Conservation (phyloP, 92 coral and sea anemone genomes). For the Palythoa heliodiscus region DNA sequence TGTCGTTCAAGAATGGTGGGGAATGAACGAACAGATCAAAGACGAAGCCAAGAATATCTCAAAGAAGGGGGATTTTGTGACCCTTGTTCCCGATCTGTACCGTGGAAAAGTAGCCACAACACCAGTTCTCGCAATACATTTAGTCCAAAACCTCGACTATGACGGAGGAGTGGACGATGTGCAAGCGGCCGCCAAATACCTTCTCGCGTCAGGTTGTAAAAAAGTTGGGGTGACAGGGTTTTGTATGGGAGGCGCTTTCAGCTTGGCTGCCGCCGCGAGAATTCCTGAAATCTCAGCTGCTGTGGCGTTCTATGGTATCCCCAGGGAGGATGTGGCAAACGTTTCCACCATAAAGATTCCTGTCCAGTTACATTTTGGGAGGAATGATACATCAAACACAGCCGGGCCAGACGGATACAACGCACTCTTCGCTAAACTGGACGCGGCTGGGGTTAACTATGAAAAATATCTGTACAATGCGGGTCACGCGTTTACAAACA, state of each 20-base stretch:
- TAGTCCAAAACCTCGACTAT: slow-evolving; percentile 68
- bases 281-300: slow-evolving; percentile 93
- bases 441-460: slow-evolving; percentile 74
- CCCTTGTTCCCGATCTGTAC: slow-evolving; percentile 92
- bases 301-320: slow-evolving; percentile 97
- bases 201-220: slow-evolving; percentile 81
- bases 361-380: slow-evolving; percentile 94
- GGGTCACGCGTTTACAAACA: slow-evolving; percentile 87
- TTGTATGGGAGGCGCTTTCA: slow-evolving; percentile 96
- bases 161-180: slow-evolving; percentile 84
- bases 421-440: slow-evolving; percentile 63
- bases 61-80: slow-evolving; percentile 73
- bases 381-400: slow-evolving; percentile 61
- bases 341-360: slow-evolving; percentile 85
- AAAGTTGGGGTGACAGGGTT: slow-evolving; percentile 95
- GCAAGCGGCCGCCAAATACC: slow-evolving; percentile 82
- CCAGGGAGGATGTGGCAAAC: slow-evolving; percentile 63
- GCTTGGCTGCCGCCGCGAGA: slow-evolving; percentile 89
- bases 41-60: slow-evolving; percentile 86
- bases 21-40: slow-evolving; percentile 95
- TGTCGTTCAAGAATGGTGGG: slow-evolving; percentile 99
- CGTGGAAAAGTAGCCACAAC: slow-evolving; percentile 81
- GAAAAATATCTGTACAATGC: slow-evolving; percentile 77
- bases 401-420: slow-evolving; percentile 68
- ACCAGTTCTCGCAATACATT: slow-evolving; percentile 65